phyloP scores from a whole-genome alignment of 2,113 vertebrate species.

The Poicephalus gulielmi region DNA sequence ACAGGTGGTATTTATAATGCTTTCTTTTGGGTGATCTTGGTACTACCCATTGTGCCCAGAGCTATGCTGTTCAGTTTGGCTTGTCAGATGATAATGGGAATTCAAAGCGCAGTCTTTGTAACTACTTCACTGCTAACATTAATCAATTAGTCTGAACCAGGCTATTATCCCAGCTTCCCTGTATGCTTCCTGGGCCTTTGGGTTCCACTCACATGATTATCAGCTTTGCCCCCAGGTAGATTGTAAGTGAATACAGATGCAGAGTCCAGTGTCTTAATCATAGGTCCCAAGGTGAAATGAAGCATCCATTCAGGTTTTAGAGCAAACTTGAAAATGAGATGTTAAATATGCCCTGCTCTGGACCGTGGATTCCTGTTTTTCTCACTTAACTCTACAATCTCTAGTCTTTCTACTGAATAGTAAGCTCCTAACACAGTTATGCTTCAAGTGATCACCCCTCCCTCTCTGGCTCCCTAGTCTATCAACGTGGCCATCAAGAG shows the following conservation, averaged over 20 bases:
- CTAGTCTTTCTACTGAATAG: neutral
- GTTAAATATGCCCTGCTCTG: neutral
- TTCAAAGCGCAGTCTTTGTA: neutral
- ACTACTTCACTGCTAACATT: neutral
- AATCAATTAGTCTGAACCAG: neutral
- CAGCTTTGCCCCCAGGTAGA: neutral
- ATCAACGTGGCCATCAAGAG: conserved; percentile 79
- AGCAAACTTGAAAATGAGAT: neutral
- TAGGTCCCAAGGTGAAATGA: neutral
- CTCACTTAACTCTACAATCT: accelerated
- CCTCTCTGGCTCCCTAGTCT: conserved; percentile 57
- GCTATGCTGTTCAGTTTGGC: neutral
- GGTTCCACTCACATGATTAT: neutral
- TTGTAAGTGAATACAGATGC: neutral
- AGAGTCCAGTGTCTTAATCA: neutral
- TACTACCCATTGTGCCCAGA: neutral
- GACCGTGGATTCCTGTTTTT: accelerated
- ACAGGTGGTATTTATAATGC: neutral
- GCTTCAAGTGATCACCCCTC: neutral
- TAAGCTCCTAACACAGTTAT: neutral
- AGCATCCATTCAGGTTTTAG: neutral
- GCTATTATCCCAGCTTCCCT: neutral
- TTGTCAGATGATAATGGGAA: neutral
- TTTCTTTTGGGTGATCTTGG: neutral
- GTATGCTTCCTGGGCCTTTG: neutral